phyloP scores from a whole-genome alignment of 2,888 invertebrate genomes.

The Rhaphigaster nebulosa region DNA sequence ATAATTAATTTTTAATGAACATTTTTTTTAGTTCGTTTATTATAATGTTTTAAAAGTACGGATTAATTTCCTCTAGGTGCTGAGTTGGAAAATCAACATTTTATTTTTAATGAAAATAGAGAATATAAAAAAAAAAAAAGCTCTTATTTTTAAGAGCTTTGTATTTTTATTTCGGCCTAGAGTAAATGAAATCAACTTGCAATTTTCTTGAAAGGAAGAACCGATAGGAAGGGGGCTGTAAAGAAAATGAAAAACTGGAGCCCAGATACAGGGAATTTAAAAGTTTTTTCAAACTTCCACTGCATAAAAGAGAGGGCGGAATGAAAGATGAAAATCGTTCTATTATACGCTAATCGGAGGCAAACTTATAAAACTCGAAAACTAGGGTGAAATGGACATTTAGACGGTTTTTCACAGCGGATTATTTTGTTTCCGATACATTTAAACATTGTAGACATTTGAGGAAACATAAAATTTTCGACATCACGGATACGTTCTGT shows the following conservation, averaged over 20 bases:
- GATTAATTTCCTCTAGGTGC: not conserved
- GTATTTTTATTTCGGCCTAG: not conserved
- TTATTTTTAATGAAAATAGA: not conserved
- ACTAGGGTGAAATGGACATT: conserved; percentile 18
- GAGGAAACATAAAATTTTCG: not conserved
- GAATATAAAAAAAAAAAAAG: not conserved
- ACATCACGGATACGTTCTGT: no score
- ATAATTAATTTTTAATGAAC: no score
- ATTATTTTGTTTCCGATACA: not conserved
- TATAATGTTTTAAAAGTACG: not conserved
- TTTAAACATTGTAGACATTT: not conserved
- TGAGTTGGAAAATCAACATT: not conserved
- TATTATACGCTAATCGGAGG: not conserved
- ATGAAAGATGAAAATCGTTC: conserved; percentile 10
- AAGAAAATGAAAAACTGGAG: not conserved
- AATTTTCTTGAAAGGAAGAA: conserved; percentile 32
- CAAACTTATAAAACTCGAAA: conserved; percentile 15
- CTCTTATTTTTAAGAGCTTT: not conserved
- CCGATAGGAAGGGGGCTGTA: not conserved
- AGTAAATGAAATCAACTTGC: not conserved
- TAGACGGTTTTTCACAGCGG: not conserved
- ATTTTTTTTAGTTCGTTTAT: no score
- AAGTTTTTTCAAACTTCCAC: conserved; percentile 19
- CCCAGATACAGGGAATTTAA: not conserved
- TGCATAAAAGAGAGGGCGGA: not conserved